phyloP scores from a whole-genome alignment of 1,140 invertebrate species.

The Macrosteles quadrilineatus region DNA sequence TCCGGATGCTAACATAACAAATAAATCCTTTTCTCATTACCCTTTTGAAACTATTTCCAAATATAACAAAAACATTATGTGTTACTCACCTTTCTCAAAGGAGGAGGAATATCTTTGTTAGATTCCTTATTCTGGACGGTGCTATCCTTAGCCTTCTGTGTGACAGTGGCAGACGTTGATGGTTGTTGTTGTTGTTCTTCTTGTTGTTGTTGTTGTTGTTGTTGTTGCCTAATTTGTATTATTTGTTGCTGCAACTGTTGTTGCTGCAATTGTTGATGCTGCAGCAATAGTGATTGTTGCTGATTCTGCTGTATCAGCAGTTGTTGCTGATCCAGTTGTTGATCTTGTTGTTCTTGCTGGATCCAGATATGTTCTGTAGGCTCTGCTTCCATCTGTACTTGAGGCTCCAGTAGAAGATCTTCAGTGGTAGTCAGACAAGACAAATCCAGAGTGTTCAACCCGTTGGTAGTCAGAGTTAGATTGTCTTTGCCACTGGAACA shows the following conservation, averaged over 20 bases:
- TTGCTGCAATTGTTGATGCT: background rate
- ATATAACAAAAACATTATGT: no score
- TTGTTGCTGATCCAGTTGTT: no score
- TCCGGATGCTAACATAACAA: background rate
- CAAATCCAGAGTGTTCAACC: background rate
- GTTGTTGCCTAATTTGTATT: no score
- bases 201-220: no score
- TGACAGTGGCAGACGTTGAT: no score
- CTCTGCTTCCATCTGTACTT: background rate
- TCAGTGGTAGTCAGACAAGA: background rate
- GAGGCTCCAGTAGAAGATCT: background rate
- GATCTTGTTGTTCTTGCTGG: background rate
- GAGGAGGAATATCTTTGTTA: constrained; percentile 17
- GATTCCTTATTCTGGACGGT: background rate
- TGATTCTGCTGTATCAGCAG: no score
- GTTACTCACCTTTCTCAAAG: background rate
- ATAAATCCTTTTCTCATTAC: background rate
- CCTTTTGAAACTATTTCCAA: no score
- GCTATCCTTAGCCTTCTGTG: background rate
- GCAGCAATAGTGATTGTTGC: no score
- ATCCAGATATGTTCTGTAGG: background rate
- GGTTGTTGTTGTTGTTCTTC: no score
- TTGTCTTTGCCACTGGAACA: background rate
- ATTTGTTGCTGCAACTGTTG: no score
- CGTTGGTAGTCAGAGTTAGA: background rate